These are phyloP conservation scores for Drosophila nigrodunni DNA, from an alignment of 1,140 invertebrate genomes.

Conservation along the genomic window DNA sequence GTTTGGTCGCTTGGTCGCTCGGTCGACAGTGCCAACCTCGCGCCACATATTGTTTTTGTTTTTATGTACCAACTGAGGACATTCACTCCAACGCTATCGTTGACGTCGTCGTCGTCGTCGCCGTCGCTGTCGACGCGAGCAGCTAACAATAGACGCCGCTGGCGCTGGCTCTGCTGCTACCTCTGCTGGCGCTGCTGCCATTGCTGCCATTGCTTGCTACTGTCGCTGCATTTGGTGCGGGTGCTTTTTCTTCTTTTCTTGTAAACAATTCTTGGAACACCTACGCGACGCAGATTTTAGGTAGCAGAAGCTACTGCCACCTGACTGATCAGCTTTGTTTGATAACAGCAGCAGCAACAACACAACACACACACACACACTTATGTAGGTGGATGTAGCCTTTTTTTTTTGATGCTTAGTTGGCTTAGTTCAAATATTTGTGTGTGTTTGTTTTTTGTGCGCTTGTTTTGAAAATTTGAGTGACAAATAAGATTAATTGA, in stretches of 20 bases:
- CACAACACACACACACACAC: conserved; percentile 9
- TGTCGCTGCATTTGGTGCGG: conserved; percentile 53
- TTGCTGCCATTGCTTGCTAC: conserved; percentile 34
- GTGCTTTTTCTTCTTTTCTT: conserved; percentile 49
- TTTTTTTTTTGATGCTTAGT: conserved; percentile 44
- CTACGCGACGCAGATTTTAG: conserved; percentile 68
- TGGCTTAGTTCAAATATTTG: conserved; percentile 28
- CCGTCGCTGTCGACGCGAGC: conserved; percentile 54
- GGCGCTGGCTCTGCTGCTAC: conserved; percentile 43
- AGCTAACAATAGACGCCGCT: conserved; percentile 73
- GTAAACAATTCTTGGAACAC: conserved; percentile 81
- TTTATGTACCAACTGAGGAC: conserved; percentile 83
- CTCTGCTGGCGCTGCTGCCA: conserved; percentile 39
- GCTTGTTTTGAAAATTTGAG: conserved; percentile 67
- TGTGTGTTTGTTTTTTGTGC: conserved; percentile 18
- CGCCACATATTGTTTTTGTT: conserved; percentile 74
- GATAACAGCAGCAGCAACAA: conserved; percentile 63
- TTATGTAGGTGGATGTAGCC: conserved; percentile 36
- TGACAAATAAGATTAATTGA: conserved; percentile 84
- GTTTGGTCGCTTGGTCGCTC: conserved; percentile 5
- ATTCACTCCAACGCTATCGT: conserved; percentile 76
- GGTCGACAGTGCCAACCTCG: conserved; percentile 56
- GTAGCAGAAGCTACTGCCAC: conserved; percentile 75
- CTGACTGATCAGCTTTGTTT: conserved; percentile 82
- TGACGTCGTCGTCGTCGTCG: conserved; percentile 49